These are phyloP conservation scores for Hesperophylax magnus DNA, from an alignment of 1,140 invertebrate genomes.

Conservation along the genomic window DNA sequence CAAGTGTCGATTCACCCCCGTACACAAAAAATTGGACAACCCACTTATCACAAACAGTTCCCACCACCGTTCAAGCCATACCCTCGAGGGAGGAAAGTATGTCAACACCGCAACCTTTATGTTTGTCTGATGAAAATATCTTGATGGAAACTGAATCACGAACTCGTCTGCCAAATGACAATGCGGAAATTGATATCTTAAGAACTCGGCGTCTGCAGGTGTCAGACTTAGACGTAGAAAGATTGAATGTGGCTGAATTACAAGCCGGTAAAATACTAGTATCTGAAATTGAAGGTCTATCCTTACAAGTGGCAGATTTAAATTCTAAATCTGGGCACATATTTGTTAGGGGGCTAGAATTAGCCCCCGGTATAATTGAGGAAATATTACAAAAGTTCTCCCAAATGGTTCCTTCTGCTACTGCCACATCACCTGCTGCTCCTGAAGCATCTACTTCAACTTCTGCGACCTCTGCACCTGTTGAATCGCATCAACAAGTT, in stretches of 20 bases:
- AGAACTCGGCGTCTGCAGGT: conserved; percentile 77
- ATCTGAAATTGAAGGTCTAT: conserved; percentile 82
- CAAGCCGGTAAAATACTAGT: conserved; percentile 84
- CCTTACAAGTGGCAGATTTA: conserved; percentile 78
- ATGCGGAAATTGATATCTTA: conserved; percentile 60
- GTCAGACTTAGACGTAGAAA: conserved; percentile 82
- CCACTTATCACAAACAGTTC: neutral
- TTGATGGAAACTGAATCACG: conserved; percentile 4
- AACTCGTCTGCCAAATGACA: neutral
- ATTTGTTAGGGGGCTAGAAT: conserved; percentile 75
- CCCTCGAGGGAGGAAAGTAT: neutral
- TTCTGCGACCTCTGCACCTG: too few relatives aligned
- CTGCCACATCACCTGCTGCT: conserved; percentile 20
- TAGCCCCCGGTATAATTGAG: conserved; percentile 75
- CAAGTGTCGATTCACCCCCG: conserved; percentile 1
- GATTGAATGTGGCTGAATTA: conserved; percentile 81
- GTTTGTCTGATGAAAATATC: conserved; percentile 3
- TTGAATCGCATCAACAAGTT: conserved; percentile 33
- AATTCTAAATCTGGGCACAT: conserved; percentile 76
- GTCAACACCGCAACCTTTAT: neutral
- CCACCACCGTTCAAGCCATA: neutral
- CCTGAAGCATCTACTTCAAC: too few relatives aligned
- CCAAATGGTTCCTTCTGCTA: conserved; percentile 63
- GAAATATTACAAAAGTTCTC: conserved; percentile 73
- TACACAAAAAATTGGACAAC: conserved; percentile 18